Conservation (phyloP, 2,888 invertebrate species). For the Unio delphinus region DNA sequence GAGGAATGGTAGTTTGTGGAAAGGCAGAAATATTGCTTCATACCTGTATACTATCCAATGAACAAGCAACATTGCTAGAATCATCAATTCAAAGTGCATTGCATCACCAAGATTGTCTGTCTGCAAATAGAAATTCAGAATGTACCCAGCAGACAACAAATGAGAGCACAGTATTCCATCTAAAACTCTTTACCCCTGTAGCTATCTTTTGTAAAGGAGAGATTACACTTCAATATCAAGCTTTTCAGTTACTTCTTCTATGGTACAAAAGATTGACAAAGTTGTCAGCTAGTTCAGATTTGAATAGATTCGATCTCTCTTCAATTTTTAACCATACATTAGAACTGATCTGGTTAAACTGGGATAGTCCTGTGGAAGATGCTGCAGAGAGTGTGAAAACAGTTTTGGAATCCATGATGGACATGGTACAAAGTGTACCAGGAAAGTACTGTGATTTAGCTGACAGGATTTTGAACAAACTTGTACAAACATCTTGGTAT, state of each 20-base stretch:
- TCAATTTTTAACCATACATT: constrained; percentile 36
- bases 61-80: too few species aligned
- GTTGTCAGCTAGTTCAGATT: constrained; percentile 14
- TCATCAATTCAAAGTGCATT: too few species aligned
- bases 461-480: constrained; percentile 24
- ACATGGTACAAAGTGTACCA: constrained; percentile 32
- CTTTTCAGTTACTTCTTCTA: constrained; percentile 34
- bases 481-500: constrained; percentile 53
- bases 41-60: too few species aligned
- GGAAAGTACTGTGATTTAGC: constrained; percentile 20
- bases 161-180: constrained; percentile 12
- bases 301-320: constrained; percentile 4
- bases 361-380: constrained; percentile 67
- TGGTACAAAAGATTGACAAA: constrained; percentile 38
- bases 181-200: constrained; percentile 27
- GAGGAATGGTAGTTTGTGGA: constrained; percentile 37
- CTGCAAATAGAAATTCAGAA: too few species aligned
- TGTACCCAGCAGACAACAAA: background rate
- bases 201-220: constrained; percentile 32
- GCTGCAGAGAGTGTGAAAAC: constrained; percentile 54
- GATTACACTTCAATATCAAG: constrained; percentile 41
- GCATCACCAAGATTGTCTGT: too few species aligned
- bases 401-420: constrained; percentile 48
- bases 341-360: constrained; percentile 54
- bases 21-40: background rate